phyloP scores from a whole-genome alignment of 2,797 vertebrate species.

The Buphagus erythrorhynchus region DNA sequence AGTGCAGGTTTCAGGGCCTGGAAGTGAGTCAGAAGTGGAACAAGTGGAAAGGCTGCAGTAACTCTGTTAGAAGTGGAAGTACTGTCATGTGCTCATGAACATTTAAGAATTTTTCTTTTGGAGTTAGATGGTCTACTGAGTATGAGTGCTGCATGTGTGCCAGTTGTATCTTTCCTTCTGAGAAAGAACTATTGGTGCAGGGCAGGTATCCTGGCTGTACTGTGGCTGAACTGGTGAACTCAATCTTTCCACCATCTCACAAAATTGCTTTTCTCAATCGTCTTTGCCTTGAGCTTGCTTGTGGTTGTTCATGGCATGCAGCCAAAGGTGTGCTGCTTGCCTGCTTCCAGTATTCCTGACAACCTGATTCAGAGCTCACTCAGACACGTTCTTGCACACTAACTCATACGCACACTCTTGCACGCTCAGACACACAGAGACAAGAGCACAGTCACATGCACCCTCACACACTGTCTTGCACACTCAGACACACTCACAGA shows the following conservation, averaged over 20 bases:
- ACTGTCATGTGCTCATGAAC: neutral
- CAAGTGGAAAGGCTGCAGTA: neutral
- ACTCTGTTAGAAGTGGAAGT: neutral
- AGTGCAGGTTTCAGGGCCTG: neutral
- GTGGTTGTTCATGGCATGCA: neutral
- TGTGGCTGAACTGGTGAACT: neutral
- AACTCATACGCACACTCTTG: neutral
- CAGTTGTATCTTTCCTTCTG: neutral
- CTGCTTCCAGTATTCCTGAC: neutral
- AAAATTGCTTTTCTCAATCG: neutral
- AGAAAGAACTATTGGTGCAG: neutral
- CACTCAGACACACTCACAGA: neutral
- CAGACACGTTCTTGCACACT: neutral
- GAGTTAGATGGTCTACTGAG: neutral
- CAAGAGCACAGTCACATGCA: neutral
- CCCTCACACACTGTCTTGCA: neutral
- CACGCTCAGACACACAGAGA: neutral
- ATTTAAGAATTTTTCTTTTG: neutral
- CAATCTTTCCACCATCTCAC: neutral
- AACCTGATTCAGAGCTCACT: neutral
- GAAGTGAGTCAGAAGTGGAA: neutral
- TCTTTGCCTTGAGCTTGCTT: neutral
- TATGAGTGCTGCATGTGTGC: neutral
- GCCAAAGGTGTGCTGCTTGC: neutral
- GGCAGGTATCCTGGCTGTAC: neutral